These are phyloP conservation scores for Nipponia nippon DNA, from an alignment of 2,113 vertebrate genomes.

Conservation along the genomic window DNA sequence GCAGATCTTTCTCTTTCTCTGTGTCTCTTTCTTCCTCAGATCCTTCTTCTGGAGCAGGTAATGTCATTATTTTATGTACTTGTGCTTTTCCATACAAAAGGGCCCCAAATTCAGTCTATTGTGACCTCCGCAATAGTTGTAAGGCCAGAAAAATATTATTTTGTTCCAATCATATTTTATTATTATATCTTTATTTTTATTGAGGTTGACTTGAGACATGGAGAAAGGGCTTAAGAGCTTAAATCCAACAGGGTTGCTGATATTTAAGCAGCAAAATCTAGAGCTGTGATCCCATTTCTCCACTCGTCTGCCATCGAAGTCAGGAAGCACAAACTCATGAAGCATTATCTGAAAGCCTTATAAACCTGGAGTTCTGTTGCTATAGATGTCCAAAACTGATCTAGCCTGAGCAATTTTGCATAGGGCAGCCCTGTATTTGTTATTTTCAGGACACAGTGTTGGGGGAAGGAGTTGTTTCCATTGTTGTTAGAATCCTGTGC, in stretches of 20 bases:
- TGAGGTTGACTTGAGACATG: neutral
- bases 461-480: neutral
- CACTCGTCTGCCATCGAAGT: neutral
- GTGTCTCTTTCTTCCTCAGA: accelerated
- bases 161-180: neutral
- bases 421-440: neutral
- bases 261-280: neutral
- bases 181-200: neutral
- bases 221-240: neutral
- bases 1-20: neutral
- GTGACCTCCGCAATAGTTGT: neutral
- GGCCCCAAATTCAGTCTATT: neutral
- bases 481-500: neutral
- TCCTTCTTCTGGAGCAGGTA: neutral
- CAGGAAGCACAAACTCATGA: neutral
- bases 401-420: neutral
- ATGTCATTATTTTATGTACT: neutral
- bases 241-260: neutral
- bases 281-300: neutral
- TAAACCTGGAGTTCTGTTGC: neutral
- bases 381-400: neutral
- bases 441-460: neutral
- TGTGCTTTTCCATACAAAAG: neutral
- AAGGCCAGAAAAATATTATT: neutral
- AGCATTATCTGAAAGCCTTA: neutral